These are phyloP conservation scores for Conomelus anceps DNA, from an alignment of 2,888 invertebrate species.

Conservation along the genomic window DNA sequence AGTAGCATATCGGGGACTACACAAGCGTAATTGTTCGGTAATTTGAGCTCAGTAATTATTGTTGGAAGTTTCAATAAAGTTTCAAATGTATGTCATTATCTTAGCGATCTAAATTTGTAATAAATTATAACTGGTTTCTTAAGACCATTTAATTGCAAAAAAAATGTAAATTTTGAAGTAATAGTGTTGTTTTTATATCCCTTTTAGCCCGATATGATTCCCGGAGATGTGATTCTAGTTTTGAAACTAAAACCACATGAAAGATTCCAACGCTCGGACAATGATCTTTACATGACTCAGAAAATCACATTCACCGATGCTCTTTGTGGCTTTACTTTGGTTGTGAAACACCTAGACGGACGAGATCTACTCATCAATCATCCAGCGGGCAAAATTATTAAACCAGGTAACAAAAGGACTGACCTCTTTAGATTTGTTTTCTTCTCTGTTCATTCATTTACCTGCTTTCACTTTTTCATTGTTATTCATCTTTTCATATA, in stretches of 20 bases:
- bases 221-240: slow-evolving; percentile 85
- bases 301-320: slow-evolving; percentile 79
- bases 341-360: slow-evolving; percentile 84
- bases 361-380: slow-evolving; percentile 71
- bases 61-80: too few relatives aligned
- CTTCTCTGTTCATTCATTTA: too few relatives aligned
- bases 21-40: too few relatives aligned
- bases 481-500: too few relatives aligned
- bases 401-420: slow-evolving; percentile 69
- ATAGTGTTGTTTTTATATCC: not conserved
- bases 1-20: too few relatives aligned
- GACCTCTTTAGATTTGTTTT: too few relatives aligned
- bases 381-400: slow-evolving; percentile 72
- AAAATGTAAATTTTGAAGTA: not conserved
- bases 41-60: too few relatives aligned
- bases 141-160: too few relatives aligned
- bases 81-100: too few relatives aligned
- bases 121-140: too few relatives aligned
- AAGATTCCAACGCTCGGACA: slow-evolving; percentile 66
- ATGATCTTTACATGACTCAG: slow-evolving; percentile 66
- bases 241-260: slow-evolving; percentile 75
- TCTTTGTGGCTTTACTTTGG: slow-evolving; percentile 79
- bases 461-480: too few relatives aligned
- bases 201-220: slow-evolving; percentile 66
- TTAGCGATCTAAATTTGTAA: too few relatives aligned